A percentile compares a stretch with the other conserved stretches of the same genome.
These are phyloP conservation scores for Phoeniculus purpureus DNA, from an alignment of 2,797 vertebrate species.

Conservation along the genomic window DNA sequence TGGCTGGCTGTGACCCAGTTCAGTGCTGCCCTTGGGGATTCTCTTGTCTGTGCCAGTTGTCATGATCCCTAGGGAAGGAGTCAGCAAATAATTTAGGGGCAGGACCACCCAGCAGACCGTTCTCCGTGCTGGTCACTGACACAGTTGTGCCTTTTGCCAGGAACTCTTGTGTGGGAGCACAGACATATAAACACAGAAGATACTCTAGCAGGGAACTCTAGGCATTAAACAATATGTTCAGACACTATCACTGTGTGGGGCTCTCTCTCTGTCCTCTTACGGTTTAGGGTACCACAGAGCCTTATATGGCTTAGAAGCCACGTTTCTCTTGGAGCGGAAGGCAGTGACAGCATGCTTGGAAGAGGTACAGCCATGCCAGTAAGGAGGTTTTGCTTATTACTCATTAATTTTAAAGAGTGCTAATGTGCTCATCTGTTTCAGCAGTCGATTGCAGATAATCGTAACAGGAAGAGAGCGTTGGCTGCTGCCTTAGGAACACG, in stretches of 20 bases:
- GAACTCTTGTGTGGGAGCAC: background rate
- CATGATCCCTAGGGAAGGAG: constrained; percentile 36
- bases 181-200: background rate
- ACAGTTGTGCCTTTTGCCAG: background rate
- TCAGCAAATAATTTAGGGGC: constrained; percentile 26
- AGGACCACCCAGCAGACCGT: constrained; percentile 38
- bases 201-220: background rate
- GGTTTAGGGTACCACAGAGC: background rate
- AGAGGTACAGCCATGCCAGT: background rate
- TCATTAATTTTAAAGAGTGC: background rate
- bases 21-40: constrained; percentile 12
- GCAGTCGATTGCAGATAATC: background rate
- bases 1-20: background rate
- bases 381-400: constrained; percentile 24
- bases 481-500: background rate
- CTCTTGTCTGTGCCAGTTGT: constrained; percentile 15
- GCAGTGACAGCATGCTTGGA: background rate
- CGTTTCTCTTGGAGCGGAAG: rapidly evolving
- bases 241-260: background rate
- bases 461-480: background rate
- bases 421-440: background rate
- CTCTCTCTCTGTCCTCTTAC: background rate
- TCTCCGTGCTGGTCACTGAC: background rate
- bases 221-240: background rate
- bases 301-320: rapidly evolving